phyloP scores from a whole-genome alignment of 2,113 vertebrate genomes.

The Phalacrocorax aristotelis region DNA sequence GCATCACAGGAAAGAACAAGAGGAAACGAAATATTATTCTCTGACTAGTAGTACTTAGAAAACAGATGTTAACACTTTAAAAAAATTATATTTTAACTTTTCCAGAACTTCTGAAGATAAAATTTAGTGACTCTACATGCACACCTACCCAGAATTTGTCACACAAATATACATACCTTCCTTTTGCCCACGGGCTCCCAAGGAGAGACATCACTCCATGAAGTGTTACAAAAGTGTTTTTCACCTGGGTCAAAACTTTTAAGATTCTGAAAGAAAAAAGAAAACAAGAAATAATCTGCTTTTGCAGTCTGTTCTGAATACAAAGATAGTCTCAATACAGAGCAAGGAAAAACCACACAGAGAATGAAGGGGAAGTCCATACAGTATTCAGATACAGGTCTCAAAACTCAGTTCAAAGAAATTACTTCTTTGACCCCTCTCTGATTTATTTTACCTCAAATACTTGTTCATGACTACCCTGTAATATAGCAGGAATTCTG shows the following conservation, averaged over 20 bases:
- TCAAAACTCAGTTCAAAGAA: not conserved
- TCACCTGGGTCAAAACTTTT: conserved; percentile 81
- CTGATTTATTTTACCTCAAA: not conserved
- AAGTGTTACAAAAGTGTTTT: conserved; percentile 78
- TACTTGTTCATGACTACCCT: not conserved
- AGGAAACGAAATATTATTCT: not conserved
- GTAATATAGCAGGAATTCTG: not conserved
- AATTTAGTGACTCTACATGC: not conserved
- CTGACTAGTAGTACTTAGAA: not conserved
- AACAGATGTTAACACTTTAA: not conserved
- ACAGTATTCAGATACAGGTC: not conserved
- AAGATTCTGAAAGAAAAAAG: conserved; percentile 69
- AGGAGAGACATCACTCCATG: conserved; percentile 80
- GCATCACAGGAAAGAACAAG: not conserved
- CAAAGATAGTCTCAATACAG: not conserved
- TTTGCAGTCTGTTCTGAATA: not conserved
- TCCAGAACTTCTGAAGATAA: not conserved
- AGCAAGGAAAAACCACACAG: not conserved
- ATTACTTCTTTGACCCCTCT: not conserved
- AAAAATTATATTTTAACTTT: not conserved
- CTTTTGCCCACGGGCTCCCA: conserved; percentile 78
- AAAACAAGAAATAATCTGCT: not conserved
- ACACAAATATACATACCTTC: conserved; percentile 69
- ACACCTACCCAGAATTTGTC: not conserved
- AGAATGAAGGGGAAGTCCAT: not conserved